These are phyloP conservation scores for Aplodontia rufa DNA, from an alignment of 2,113 vertebrate species.

Conservation along the genomic window DNA sequence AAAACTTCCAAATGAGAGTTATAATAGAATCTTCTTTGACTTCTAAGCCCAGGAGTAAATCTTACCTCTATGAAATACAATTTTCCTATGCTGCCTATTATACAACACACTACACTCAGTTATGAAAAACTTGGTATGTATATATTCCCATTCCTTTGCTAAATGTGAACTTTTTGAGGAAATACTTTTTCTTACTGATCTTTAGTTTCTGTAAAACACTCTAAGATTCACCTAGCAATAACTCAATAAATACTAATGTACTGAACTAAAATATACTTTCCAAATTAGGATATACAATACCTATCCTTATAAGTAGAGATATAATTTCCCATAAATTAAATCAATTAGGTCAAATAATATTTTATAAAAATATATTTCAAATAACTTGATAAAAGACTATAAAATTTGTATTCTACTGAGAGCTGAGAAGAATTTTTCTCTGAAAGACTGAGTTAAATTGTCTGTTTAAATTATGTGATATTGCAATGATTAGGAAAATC, in stretches of 20 bases:
- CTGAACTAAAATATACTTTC: neutral
- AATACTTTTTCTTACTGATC: neutral
- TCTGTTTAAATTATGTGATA: neutral
- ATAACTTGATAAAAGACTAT: neutral
- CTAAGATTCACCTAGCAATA: neutral
- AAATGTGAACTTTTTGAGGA: neutral
- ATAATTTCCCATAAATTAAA: neutral
- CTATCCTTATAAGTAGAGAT: neutral
- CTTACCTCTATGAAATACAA: neutral
- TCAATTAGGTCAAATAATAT: neutral
- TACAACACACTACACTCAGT: neutral
- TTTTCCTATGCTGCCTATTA: accelerated
- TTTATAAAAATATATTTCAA: neutral
- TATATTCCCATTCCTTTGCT: neutral
- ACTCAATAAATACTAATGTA: neutral
- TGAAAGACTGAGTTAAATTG: neutral
- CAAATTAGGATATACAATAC: neutral
- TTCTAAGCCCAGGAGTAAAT: neutral
- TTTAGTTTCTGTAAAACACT: neutral
- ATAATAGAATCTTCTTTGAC: neutral
- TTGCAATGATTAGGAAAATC: too few relatives aligned
- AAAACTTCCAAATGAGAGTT: neutral
- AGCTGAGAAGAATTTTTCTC: neutral
- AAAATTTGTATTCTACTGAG: neutral
- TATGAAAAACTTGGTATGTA: neutral